Conservation (phyloP, 2,113 vertebrate genomes). For the Podarcis muralis region DNA sequence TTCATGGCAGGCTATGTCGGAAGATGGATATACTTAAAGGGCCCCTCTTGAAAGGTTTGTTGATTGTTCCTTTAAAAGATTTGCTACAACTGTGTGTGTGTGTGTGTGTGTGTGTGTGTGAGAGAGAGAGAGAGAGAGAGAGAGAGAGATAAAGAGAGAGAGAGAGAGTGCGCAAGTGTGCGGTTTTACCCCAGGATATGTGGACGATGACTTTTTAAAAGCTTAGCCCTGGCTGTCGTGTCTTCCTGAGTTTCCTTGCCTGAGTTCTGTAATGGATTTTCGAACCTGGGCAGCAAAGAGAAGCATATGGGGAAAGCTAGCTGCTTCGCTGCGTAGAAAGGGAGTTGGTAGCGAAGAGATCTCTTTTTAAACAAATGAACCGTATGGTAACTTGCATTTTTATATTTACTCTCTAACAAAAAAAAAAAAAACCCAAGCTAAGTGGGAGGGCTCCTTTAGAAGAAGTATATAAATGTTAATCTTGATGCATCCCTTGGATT, state of each 20-base stretch:
- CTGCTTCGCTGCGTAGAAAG: conserved; percentile 42
- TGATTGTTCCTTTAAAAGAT: conserved; percentile 29
- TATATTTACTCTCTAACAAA: conserved; percentile 44
- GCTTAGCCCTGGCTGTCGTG: conserved; percentile 35
- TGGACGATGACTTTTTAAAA: conserved; percentile 41
- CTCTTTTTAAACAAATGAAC: conserved; percentile 54
- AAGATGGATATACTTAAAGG: conserved; percentile 39
- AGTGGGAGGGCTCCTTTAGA: conserved; percentile 26
- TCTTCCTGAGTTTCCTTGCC: not conserved
- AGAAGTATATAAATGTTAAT: not conserved
- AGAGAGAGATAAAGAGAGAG: no score
- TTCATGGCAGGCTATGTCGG: conserved; percentile 23
- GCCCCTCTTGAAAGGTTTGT: conserved; percentile 26
- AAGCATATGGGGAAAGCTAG: conserved; percentile 25
- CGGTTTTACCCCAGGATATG: conserved; percentile 38
- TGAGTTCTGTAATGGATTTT: conserved; percentile 50
- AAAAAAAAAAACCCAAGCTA: no score
- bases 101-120: not conserved
- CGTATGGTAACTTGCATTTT: conserved; percentile 60
- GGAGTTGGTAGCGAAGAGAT: conserved; percentile 47
- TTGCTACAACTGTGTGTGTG: not conserved
- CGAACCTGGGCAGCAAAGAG: conserved; percentile 47
- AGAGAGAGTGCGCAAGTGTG: conserved; percentile 30
- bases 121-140: no score
- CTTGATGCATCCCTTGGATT: conserved; percentile 38